These are phyloP conservation scores for Idaea biselata DNA, from an alignment of 2,888 invertebrate species.

Conservation along the genomic window DNA sequence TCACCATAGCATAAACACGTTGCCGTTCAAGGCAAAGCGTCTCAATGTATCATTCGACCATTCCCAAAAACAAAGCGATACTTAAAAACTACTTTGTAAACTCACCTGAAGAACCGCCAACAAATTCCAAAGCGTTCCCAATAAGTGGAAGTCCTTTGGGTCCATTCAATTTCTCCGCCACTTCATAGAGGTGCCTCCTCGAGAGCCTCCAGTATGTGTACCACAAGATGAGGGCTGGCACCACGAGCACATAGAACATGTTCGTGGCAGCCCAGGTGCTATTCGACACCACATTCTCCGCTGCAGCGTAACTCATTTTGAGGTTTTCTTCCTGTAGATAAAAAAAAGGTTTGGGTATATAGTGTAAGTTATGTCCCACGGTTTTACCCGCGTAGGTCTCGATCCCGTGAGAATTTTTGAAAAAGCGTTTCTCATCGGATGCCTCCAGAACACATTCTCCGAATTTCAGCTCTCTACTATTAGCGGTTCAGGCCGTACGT, in stretches of 20 bases:
- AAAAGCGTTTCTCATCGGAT: not conserved
- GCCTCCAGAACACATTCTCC: too few species aligned
- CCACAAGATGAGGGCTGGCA: conserved; percentile 86
- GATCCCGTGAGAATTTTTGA: not conserved
- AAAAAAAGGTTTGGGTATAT: not conserved
- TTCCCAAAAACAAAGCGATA: too few species aligned
- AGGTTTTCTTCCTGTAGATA: conserved; percentile 13
- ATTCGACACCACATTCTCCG: conserved; percentile 64
- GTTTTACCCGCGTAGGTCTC: too few species aligned
- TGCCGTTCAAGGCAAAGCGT: too few species aligned
- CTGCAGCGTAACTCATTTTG: conserved; percentile 66
- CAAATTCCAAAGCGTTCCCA: conserved; percentile 87
- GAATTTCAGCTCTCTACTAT: too few species aligned
- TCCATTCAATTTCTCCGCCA: conserved; percentile 87
- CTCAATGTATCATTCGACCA: too few species aligned
- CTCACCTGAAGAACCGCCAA: conserved; percentile 87
- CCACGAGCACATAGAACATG: conserved; percentile 86
- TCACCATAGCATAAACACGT: too few species aligned
- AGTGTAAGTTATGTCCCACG: not conserved
- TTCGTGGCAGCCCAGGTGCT: conserved; percentile 82
- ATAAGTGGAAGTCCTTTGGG: conserved; percentile 86
- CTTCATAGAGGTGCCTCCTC: conserved; percentile 84
- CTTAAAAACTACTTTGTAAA: conserved; percentile 14
- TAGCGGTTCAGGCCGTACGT: too few species aligned
- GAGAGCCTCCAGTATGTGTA: conserved; percentile 88